Percentiles rank a stretch among this genome's conserved stretches.
phyloP scores from a whole-genome alignment of 2,113 vertebrate species.

The Gymnarchus niloticus region DNA sequence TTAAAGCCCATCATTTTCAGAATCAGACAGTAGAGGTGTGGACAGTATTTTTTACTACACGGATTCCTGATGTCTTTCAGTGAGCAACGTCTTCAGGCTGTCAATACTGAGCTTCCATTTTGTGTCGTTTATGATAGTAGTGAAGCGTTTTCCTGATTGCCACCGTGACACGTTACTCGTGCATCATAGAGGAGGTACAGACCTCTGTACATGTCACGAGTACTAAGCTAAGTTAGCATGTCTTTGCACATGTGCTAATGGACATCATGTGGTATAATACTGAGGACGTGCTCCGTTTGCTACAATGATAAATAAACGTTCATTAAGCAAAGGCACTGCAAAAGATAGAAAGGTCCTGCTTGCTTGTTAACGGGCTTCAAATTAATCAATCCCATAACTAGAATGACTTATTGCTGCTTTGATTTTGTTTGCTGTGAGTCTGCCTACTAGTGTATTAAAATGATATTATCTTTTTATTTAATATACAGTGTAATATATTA shows the following conservation, averaged over 20 bases:
- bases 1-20: background rate
- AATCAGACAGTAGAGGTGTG: background rate
- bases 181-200: slow-evolving; percentile 18
- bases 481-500: no score
- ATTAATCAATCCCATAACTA: slow-evolving; percentile 33
- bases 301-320: slow-evolving; percentile 36
- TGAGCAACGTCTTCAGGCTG: background rate
- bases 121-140: background rate
- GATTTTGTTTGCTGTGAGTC: no score
- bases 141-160: background rate
- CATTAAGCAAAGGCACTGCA: slow-evolving; percentile 34
- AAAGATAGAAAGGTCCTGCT: slow-evolving; percentile 30
- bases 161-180: background rate
- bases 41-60: background rate
- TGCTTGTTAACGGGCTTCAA: slow-evolving; percentile 33
- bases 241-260: slow-evolving; percentile 35
- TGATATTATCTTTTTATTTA: no score
- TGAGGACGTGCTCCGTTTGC: slow-evolving; percentile 24
- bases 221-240: slow-evolving; percentile 30
- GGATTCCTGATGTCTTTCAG: background rate
- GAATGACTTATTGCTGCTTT: slow-evolving; percentile 3
- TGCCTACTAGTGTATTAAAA: no score
- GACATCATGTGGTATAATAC: slow-evolving; percentile 34
- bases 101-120: background rate
- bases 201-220: no score